Base-by-base conservation (phyloP, 2,888 invertebrate genomes). In the Eudemis profundana region DNA sequence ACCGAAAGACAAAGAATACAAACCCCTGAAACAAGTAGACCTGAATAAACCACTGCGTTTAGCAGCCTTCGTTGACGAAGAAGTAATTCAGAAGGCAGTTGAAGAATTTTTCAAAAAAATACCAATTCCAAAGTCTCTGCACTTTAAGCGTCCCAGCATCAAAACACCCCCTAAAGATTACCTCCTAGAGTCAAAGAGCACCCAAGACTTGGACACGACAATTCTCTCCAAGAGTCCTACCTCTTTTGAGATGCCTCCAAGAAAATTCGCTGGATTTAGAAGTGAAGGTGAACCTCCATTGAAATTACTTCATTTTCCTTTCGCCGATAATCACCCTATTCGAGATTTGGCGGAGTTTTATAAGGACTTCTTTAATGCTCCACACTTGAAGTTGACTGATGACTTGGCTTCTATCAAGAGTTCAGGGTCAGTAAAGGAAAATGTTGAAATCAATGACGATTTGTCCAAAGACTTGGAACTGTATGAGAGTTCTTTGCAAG, bases 281-380 rank as follows among this genome's bases (percentile, higher is more conserved):
- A 84, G 82, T 44, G 90, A 90, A 57, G 77, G 95, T 73, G 94
- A 95, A 63, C 94, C 94, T 0, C 96, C 96, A 0, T 94, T 96
- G 71, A 95, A 86, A 69, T 91, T 94, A 4, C 86, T 96, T 92
- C 95, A 95, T 89, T 95, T 96, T 51, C 96, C 97, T 0, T 97
- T 97, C 78, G 96, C 96, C 10, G 95, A 94, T 69, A 90, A 94
- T 49, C 95, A 94, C 77, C 94, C 94, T 0, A 95, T 95, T 77
- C 94, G 94, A 65, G 97, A 97, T 81, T 89, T 97, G 69, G 96
- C 96, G 0, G 94, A 95, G 73, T 97, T 97, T 85, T 97, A 96
- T 83, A 94, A 95, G 50, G 96, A 97, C 71, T 96, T 96, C 84
- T 96, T 96, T 82, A 94, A 94, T 71, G 96, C 97, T 2, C 92